These are phyloP conservation scores for Dendrolimus houi DNA, from an alignment of 2,888 invertebrate species.

Conservation along the genomic window DNA sequence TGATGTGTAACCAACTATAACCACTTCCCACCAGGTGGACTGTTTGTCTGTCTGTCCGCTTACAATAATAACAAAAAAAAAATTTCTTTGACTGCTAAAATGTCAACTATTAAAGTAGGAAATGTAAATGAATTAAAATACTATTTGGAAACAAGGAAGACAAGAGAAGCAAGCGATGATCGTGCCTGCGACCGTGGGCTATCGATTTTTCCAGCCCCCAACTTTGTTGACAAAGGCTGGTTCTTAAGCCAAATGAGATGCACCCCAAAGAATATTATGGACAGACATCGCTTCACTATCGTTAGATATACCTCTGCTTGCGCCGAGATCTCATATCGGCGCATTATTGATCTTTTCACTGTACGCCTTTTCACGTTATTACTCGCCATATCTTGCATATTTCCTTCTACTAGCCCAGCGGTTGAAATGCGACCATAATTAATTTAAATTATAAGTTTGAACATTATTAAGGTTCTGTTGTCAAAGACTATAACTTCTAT, in stretches of 20 bases:
- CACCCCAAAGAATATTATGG: conserved; percentile 77
- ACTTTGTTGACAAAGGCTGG: conserved; percentile 75
- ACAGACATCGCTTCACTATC: conserved; percentile 72
- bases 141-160: conserved; percentile 35
- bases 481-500: no score
- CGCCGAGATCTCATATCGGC: conserved; percentile 54
- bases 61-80: no score
- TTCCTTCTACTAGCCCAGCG: neutral
- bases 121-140: neutral
- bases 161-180: conserved; percentile 55
- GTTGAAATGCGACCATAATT: no score
- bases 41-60: no score
- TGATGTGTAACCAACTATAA: no score
- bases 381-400: neutral
- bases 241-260: conserved; percentile 77
- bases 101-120: no score
- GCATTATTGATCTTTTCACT: conserved; percentile 60
- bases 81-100: no score
- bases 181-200: conserved; percentile 43
- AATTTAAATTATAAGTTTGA: no score
- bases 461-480: no score
- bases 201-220: conserved; percentile 72
- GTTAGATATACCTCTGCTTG: conserved; percentile 47
- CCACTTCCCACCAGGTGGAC: no score
- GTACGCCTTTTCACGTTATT: conserved; percentile 12